Percentiles rank a stretch among this genome's conserved stretches.
Evolutionary conservation across 2,797 vertebrate genomes (phyloP).

Genomic region (Phylloscopus collybita): DNA sequence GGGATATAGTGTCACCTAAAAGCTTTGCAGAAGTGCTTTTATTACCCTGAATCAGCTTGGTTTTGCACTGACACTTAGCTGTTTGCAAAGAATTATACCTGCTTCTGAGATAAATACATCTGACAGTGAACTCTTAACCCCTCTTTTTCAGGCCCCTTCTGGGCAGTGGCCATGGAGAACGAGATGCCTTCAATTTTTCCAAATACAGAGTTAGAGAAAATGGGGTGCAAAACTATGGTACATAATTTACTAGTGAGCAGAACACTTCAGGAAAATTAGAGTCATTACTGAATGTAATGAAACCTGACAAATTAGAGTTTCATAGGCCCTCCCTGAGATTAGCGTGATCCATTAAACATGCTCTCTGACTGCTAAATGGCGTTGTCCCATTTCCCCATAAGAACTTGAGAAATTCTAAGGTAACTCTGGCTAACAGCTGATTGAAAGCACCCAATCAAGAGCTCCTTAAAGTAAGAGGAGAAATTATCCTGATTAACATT

Average conservation of each 20-base stretch:
- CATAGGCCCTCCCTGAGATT: slow-evolving; percentile 62
- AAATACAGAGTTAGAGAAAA: slow-evolving; percentile 5
- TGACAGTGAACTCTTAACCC: slow-evolving; percentile 19
- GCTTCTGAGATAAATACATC: slow-evolving; percentile 34
- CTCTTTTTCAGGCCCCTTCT: neutral
- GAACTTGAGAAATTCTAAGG: slow-evolving; percentile 26
- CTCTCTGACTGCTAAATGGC: slow-evolving; percentile 52
- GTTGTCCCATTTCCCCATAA: slow-evolving; percentile 31
- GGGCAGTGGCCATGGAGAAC: neutral
- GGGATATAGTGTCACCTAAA: slow-evolving; percentile 42
- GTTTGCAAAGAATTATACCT: slow-evolving; percentile 37
- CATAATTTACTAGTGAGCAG: slow-evolving; percentile 52
- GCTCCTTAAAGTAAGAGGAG: slow-evolving; percentile 34
- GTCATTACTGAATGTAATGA: slow-evolving; percentile 69
- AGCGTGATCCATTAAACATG: slow-evolving; percentile 59
- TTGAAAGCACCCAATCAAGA: slow-evolving; percentile 41
- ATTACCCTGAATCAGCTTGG: slow-evolving; percentile 62
- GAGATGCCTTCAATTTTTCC: neutral
- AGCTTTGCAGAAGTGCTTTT: slow-evolving; percentile 50
- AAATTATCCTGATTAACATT: slow-evolving; percentile 63
- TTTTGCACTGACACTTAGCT: slow-evolving; percentile 22
- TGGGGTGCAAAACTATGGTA: slow-evolving; percentile 29
- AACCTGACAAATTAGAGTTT: slow-evolving; percentile 69
- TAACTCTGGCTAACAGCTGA: slow-evolving; percentile 44
- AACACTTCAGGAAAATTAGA: slow-evolving; percentile 58